Conservation (phyloP, 2,797 vertebrate species). For the Fringilla coelebs region DNA sequence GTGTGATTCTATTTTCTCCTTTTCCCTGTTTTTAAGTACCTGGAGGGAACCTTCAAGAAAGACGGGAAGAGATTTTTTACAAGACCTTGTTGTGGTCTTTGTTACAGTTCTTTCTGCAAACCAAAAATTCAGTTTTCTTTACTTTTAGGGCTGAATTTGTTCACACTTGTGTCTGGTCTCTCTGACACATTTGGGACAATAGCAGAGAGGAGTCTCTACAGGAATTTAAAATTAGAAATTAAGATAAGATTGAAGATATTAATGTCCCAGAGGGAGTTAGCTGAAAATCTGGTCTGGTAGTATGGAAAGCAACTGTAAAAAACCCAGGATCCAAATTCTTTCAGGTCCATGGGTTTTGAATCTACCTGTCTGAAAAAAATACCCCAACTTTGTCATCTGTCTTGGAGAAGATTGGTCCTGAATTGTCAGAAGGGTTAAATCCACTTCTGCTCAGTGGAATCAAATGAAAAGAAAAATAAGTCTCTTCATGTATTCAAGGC, state of each 20-base stretch:
- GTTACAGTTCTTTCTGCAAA: neutral
- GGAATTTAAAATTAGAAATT: neutral
- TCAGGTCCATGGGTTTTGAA: neutral
- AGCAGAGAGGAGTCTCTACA: neutral
- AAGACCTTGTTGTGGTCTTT: neutral
- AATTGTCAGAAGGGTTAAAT: neutral
- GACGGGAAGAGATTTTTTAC: neutral
- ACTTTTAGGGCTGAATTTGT: neutral
- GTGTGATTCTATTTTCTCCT: neutral
- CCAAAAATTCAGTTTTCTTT: neutral
- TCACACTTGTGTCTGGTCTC: neutral
- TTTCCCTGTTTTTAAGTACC: neutral
- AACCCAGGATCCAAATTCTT: neutral
- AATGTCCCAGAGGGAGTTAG: neutral
- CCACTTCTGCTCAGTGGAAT: neutral
- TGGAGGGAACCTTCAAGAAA: neutral
- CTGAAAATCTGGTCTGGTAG: neutral
- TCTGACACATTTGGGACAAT: neutral
- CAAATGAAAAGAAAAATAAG: neutral
- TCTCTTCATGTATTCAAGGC: neutral
- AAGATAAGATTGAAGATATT: neutral
- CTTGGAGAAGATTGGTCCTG: neutral
- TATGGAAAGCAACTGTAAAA: neutral
- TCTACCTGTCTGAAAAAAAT: neutral
- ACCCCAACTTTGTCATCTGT: neutral